These are phyloP conservation scores for Cantharis flavilabris DNA, from an alignment of 2,888 invertebrate genomes.

Conservation along the genomic window DNA sequence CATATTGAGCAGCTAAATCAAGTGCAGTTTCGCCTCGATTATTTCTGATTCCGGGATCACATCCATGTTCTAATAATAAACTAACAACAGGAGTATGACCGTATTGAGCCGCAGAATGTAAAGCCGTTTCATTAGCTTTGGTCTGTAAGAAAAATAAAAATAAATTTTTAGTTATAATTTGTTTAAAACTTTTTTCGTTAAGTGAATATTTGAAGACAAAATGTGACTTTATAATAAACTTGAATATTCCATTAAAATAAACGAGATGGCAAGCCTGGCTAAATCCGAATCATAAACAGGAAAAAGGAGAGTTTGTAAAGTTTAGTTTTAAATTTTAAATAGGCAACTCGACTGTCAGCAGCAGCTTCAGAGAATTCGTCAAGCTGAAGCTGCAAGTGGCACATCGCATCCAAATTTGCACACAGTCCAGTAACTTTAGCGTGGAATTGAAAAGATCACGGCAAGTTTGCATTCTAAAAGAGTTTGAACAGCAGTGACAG, in stretches of 20 bases:
- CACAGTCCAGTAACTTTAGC: slow-evolving; percentile 41
- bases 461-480: slow-evolving; percentile 42
- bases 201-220: neutral
- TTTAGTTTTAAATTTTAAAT: slow-evolving; percentile 43
- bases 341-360: slow-evolving; percentile 40
- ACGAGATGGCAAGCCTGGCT: slow-evolving; percentile 21
- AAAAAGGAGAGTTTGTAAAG: slow-evolving; percentile 35
- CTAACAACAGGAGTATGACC: slow-evolving; percentile 86
- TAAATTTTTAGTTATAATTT: slow-evolving; percentile 8
- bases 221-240: slow-evolving; percentile 24
- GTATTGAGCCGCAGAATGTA: slow-evolving; percentile 92
- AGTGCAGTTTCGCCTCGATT: slow-evolving; percentile 88
- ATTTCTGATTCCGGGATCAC: slow-evolving; percentile 88
- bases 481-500: slow-evolving; percentile 37
- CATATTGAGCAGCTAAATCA: slow-evolving; percentile 93
- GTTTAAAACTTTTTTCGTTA: neutral
- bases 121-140: slow-evolving; percentile 86
- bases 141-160: slow-evolving; percentile 63
- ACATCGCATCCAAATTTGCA: slow-evolving; percentile 43
- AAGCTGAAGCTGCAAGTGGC: slow-evolving; percentile 43
- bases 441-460: slow-evolving; percentile 46
- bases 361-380: slow-evolving; percentile 43
- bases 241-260: slow-evolving; percentile 31
- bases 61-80: slow-evolving; percentile 80
- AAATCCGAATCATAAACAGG: slow-evolving; percentile 34